A percentile compares a stretch with the other conserved stretches of the same genome.
Conservation (phyloP, 2,113 vertebrate genomes). For the Terrapene triunguis region DNA sequence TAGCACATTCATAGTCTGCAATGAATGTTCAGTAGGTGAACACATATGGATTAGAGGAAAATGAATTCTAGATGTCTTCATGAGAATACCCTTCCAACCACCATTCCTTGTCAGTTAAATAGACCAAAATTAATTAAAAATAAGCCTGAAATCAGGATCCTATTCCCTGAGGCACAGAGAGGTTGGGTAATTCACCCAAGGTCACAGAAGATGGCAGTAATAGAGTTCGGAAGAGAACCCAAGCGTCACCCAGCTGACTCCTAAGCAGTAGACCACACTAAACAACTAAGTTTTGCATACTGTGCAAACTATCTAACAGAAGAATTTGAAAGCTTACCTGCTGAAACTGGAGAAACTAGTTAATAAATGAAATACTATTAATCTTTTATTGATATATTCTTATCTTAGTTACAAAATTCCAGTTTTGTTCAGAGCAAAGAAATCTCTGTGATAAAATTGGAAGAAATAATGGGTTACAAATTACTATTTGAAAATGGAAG, state of each 20-base stretch:
- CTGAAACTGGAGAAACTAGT: background rate
- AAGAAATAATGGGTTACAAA: background rate
- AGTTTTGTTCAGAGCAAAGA: background rate
- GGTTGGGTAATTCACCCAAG: background rate
- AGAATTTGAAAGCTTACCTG: background rate
- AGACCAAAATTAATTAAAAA: background rate
- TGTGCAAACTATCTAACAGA: too few species aligned
- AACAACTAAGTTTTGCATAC: background rate
- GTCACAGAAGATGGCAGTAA: background rate
- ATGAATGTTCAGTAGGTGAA: fast-evolving
- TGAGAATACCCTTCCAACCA: background rate
- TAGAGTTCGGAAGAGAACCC: background rate
- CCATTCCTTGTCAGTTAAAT: background rate
- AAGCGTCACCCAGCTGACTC: background rate
- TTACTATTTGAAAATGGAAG: background rate
- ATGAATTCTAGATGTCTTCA: background rate
- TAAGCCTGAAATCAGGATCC: background rate
- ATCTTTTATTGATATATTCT: background rate
- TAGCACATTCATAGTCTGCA: background rate
- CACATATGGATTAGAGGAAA: fast-evolving
- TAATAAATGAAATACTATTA: background rate
- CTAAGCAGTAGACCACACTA: background rate
- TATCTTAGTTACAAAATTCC: background rate
- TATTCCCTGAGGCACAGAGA: background rate
- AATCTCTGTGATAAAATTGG: background rate